Evolutionary conservation across 2,888 invertebrate genomes (phyloP).

Genomic region (Drosophila emarginata): DNA sequence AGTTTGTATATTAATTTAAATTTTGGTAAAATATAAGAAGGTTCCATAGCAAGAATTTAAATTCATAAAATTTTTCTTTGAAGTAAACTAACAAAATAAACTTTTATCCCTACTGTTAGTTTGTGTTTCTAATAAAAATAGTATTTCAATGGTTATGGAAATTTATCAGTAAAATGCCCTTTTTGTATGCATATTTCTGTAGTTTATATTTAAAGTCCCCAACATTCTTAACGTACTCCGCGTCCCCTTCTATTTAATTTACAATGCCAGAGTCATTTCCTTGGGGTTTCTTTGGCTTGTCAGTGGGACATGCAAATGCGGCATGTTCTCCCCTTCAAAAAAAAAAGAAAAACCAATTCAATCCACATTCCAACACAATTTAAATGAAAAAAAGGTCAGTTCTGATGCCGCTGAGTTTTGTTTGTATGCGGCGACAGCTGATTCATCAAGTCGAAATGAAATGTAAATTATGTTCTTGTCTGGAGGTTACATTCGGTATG

Average conservation of each 20-base stretch:
- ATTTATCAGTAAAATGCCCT: not conserved
- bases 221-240: not conserved
- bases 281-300: constrained; percentile 33
- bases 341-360: not conserved
- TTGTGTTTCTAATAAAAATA: not conserved
- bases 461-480: constrained; percentile 42
- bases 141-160: not conserved
- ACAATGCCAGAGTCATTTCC: constrained; percentile 33
- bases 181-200: not conserved
- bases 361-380: constrained; percentile 13
- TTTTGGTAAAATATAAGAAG: no score
- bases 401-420: constrained; percentile 19
- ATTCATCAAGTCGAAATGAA: constrained; percentile 39
- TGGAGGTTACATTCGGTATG: constrained; percentile 19
- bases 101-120: not conserved
- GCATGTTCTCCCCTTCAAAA: constrained; percentile 16
- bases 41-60: no score
- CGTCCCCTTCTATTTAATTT: constrained; percentile 2
- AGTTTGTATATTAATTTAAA: no score
- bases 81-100: not conserved
- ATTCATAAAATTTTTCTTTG: no score
- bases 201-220: constrained; percentile 1
- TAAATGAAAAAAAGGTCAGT: constrained; percentile 47
- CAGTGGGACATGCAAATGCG: constrained; percentile 52
- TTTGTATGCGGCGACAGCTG: constrained; percentile 27